Base-by-base conservation (phyloP, 2,888 invertebrate genomes). In the Nomada lathburiana region DNA sequence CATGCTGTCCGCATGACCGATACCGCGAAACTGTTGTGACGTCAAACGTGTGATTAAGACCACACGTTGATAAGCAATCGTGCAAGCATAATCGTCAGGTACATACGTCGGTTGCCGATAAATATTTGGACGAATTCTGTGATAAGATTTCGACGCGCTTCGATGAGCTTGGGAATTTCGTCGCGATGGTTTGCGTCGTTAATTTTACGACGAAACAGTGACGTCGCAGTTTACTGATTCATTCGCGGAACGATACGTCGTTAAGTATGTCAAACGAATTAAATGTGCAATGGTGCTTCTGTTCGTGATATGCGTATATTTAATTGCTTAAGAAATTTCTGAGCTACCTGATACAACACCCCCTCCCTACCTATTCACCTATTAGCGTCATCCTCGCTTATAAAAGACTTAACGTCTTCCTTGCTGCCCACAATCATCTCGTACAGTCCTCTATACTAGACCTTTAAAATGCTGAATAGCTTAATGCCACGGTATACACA, bases 31-130 rank as follows among this genome's bases (percentile, higher is more conserved):
- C 20, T 42, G 55, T 68, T 69, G 36, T 7, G 76, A 82, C 82
- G 82, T 82, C 82, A 76, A 75, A 26, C 47, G 23, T 2, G 10
- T 20, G 77, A 82, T 82, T 82, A 74, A 83, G 47, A 44, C 29
- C 50, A 11, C 50, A 11, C n/a, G 29, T 20, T 55, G 52, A 36
- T 71, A 82, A 82, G 76, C 64, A 72, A 71, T 11, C 18, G n/a
- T 9, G 11, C 47, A 18, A 29, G 50, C 26, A 47, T n/a, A 63
- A 52, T 53, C 16, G 44, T 26, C 53, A 55, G 60, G 50, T 78
- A 20, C 0, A 4, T 29, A 2, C 13, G 36, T 36, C 36, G 36
- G 36, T 36, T 20, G 20, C 3, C 13, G 73, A 63, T 57, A 57
- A 63, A 53, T 29, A 9, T n/a, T 23, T 26, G n/a, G 29, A 23